These are phyloP conservation scores for Halcyon badia DNA, from an alignment of 2,797 vertebrate species.

Conservation along the genomic window DNA sequence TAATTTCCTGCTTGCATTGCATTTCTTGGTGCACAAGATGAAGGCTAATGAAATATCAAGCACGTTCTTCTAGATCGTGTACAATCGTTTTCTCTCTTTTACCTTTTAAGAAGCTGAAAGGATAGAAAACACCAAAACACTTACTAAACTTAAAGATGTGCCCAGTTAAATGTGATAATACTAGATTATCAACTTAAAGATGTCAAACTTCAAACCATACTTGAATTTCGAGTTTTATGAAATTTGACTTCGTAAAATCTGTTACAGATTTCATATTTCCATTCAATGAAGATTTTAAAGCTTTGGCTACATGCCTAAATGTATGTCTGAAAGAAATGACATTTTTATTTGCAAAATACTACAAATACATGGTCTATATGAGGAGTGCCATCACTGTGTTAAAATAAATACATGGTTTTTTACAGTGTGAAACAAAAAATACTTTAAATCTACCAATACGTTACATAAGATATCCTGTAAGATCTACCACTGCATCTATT, in stretches of 20 bases:
- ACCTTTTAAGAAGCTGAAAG: neutral
- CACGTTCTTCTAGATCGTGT: neutral
- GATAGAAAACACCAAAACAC: neutral
- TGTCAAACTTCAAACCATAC: neutral
- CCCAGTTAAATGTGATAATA: neutral
- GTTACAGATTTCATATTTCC: neutral
- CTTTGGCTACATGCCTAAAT: neutral
- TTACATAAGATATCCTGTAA: neutral
- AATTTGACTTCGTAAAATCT: neutral
- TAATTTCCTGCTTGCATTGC: neutral
- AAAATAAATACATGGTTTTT: neutral
- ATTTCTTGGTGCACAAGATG: neutral
- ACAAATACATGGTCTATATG: neutral
- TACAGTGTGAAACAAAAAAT: neutral
- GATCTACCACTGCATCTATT: neutral
- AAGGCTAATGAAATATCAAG: neutral
- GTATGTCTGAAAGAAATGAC: neutral
- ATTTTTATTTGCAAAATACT: neutral
- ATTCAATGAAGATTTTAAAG: neutral
- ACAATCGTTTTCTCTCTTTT: neutral
- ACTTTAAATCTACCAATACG: neutral
- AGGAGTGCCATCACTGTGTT: neutral
- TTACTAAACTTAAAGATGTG: neutral
- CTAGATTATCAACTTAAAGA: neutral
- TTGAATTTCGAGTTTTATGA: neutral